Percentiles rank a stretch among this genome's conserved stretches.
Conservation (phyloP, 2,113 vertebrate species). For the Phycodurus eques region DNA sequence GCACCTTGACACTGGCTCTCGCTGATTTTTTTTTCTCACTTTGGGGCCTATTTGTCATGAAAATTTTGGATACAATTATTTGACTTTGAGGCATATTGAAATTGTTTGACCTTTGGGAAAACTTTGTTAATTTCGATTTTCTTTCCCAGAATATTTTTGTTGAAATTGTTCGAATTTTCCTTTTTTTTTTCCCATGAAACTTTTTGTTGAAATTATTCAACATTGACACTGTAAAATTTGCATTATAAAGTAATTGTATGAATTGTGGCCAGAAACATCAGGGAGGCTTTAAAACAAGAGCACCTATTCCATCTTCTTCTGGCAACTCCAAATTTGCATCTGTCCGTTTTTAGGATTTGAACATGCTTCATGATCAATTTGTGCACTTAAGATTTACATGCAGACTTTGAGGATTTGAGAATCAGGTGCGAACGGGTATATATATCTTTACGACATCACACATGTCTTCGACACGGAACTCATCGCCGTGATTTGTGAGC, state of each 20-base stretch:
- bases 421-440: constrained; percentile 41
- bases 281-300: background rate
- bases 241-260: too few relatives aligned
- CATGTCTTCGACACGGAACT: constrained; percentile 54
- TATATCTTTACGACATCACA: constrained; percentile 50
- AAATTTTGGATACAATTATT: too few relatives aligned
- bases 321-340: constrained; percentile 2
- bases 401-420: constrained; percentile 20
- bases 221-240: too few relatives aligned
- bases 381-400: constrained; percentile 26
- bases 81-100: background rate
- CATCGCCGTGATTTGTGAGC: constrained; percentile 69
- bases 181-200: background rate
- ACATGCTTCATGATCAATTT: constrained; percentile 23
- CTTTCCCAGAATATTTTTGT: background rate
- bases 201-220: background rate
- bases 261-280: background rate
- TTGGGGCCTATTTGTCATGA: too few relatives aligned
- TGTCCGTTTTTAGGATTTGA: constrained; percentile 6
- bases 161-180: background rate
- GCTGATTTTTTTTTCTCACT: constrained; percentile 40
- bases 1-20: constrained; percentile 75
- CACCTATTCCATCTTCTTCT: too few relatives aligned
- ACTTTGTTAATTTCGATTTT: background rate
- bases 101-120: background rate